Percentiles rank a stretch among this genome's conserved stretches.
These are phyloP conservation scores for Oreortyx pictus DNA, from an alignment of 2,797 vertebrate genomes.

Conservation along the genomic window DNA sequence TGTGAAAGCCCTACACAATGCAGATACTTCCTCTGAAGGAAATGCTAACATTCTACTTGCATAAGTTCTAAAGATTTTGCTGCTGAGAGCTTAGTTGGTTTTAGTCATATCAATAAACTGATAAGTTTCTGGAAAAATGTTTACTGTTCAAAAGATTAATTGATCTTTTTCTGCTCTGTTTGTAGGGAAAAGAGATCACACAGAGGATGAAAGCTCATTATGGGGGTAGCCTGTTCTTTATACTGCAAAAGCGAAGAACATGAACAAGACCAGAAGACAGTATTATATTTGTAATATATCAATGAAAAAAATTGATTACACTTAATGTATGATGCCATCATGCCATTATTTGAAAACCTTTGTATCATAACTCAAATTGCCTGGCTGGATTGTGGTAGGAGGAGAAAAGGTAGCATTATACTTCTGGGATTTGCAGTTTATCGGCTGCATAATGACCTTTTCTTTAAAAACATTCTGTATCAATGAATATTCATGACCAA, in stretches of 20 bases:
- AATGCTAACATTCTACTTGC: fast-evolving
- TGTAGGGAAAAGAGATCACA: not conserved
- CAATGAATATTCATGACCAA: not conserved
- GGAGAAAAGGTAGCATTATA: not conserved
- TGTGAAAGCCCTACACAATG: not conserved
- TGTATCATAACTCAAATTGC: not conserved
- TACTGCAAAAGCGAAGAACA: not conserved
- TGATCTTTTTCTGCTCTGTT: not conserved
- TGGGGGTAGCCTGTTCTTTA: not conserved
- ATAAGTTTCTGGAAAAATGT: not conserved
- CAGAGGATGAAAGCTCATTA: not conserved
- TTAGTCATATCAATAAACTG: not conserved
- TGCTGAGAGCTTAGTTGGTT: not conserved
- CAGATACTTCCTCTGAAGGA: not conserved
- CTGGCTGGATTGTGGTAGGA: not conserved
- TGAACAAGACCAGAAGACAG: too few species aligned
- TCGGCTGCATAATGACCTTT: not conserved
- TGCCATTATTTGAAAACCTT: not conserved
- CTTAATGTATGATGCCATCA: not conserved
- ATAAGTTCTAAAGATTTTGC: not conserved
- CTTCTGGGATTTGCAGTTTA: not conserved
- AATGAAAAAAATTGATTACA: not conserved
- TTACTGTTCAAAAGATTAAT: not conserved
- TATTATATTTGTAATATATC: not conserved
- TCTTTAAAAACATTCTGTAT: not conserved